These are phyloP conservation scores for Nerophis ophidion DNA, from an alignment of 2,113 vertebrate genomes.

Conservation along the genomic window DNA sequence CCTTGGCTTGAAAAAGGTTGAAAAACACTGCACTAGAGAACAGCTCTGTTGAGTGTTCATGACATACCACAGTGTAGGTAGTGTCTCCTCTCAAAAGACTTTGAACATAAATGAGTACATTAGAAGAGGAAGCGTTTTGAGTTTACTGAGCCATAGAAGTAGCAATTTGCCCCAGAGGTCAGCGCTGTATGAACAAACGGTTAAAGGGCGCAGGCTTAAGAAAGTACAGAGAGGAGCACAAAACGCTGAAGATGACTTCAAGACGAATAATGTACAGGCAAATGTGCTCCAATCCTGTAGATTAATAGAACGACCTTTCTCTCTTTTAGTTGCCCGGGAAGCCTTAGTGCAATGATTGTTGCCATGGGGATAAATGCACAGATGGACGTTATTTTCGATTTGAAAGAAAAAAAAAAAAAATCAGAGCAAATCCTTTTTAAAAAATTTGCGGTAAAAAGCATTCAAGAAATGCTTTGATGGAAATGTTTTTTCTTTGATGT, in stretches of 20 bases:
- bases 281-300: neutral
- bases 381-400: neutral
- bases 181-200: slow-evolving; percentile 22
- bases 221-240: neutral
- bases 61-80: neutral
- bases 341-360: slow-evolving; percentile 3
- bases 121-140: slow-evolving; percentile 11
- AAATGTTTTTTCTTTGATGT: neutral
- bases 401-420: neutral
- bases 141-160: slow-evolving; percentile 30
- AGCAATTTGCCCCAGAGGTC: slow-evolving; percentile 48
- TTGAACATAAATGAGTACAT: slow-evolving; percentile 7
- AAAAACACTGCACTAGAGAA: no score
- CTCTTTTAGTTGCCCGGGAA: slow-evolving; percentile 4
- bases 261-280: slow-evolving; percentile 6
- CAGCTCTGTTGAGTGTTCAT: neutral
- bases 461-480: neutral
- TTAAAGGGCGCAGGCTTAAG: slow-evolving; percentile 22
- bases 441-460: neutral
- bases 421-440: neutral
- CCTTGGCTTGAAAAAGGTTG: no score
- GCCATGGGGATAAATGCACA: neutral
- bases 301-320: slow-evolving; percentile 7
- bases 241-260: neutral
- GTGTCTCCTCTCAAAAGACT: neutral